Evolutionary conservation across 2,113 vertebrate species (phyloP).

Genomic region (Elachura formosa): DNA sequence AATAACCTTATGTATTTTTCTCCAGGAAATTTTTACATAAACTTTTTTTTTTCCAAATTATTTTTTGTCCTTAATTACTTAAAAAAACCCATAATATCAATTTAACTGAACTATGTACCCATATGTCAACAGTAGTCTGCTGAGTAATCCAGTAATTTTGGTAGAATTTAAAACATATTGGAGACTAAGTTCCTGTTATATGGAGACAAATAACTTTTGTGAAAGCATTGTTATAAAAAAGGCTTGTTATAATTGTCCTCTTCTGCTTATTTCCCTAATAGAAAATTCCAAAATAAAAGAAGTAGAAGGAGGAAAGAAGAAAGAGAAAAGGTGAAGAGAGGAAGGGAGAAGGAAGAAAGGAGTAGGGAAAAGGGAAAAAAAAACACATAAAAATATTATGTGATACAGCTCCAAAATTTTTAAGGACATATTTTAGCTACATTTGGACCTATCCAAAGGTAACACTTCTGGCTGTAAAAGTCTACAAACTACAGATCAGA

Average conservation of each 20-base stretch:
- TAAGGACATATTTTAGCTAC: neutral
- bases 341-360: neutral
- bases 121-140: neutral
- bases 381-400: neutral
- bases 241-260: neutral
- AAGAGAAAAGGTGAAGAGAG: neutral
- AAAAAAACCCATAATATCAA: neutral
- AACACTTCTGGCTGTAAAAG: neutral
- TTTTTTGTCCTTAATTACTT: neutral
- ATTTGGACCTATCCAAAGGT: neutral
- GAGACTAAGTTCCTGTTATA: neutral
- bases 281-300: neutral
- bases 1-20: neutral
- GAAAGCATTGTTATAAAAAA: neutral
- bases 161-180: neutral
- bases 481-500: neutral
- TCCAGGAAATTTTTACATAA: neutral
- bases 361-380: neutral
- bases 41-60: neutral
- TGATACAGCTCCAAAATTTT: neutral
- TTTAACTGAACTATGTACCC: neutral
- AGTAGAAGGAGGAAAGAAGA: neutral
- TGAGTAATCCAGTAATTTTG: neutral
- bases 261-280: neutral
- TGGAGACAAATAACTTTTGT: neutral